phyloP scores from a whole-genome alignment of 1,140 invertebrate genomes.

The Diorhabda carinulata region DNA sequence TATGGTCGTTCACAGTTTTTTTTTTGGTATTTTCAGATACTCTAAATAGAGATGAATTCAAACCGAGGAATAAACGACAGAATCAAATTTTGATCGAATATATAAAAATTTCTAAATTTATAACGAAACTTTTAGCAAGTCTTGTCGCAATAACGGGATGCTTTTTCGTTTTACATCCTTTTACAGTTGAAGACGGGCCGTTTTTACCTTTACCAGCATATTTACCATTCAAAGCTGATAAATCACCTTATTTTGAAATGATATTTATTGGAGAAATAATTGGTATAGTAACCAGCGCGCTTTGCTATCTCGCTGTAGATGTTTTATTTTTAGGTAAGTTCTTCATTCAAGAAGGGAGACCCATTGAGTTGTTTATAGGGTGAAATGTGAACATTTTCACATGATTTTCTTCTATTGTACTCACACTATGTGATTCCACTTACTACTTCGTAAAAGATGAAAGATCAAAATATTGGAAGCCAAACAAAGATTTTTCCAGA shows the following conservation, averaged over 20 bases:
- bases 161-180: not conserved
- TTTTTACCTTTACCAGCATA: not conserved
- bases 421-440: too few species aligned
- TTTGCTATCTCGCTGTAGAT: not conserved
- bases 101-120: not conserved
- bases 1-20: not conserved
- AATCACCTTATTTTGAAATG: not conserved
- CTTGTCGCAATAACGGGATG: not conserved
- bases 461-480: too few species aligned
- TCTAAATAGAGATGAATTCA: not conserved
- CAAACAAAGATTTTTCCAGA: too few species aligned
- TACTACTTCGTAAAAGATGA: too few species aligned
- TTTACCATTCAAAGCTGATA: not conserved
- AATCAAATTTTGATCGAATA: not conserved
- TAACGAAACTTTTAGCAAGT: not conserved
- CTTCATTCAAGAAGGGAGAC: not conserved
- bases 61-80: not conserved
- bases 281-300: not conserved
- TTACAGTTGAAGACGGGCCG: not conserved
- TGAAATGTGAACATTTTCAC: too few species aligned
- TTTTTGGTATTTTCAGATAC: not conserved
- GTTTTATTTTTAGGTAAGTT: not conserved
- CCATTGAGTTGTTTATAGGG: too few species aligned
- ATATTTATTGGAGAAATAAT: not conserved
- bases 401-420: too few species aligned